These are phyloP conservation scores for Syngnathoides biaculeatus DNA, from an alignment of 2,113 vertebrate species.

Conservation along the genomic window DNA sequence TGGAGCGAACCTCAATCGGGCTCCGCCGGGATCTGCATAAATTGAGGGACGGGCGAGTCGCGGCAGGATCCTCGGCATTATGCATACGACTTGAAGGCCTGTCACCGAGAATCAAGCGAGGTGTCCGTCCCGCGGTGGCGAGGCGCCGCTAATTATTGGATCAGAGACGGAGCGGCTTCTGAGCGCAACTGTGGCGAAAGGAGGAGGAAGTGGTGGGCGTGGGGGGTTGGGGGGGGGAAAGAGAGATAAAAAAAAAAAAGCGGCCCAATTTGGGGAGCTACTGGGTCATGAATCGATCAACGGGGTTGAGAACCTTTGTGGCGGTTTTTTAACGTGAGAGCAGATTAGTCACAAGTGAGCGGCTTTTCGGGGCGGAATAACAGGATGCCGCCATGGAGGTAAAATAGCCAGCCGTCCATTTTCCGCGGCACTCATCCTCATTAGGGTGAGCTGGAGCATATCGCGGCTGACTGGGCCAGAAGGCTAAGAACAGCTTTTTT, in stretches of 20 bases:
- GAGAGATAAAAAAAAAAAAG: conserved; percentile 31
- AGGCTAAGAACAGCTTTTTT: neutral
- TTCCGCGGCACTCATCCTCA: neutral
- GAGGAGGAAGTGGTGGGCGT: conserved; percentile 13
- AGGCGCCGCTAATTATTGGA: conserved; percentile 76
- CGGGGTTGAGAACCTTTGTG: conserved; percentile 70
- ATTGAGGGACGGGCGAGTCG: conserved; percentile 73
- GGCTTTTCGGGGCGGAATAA: conserved; percentile 66
- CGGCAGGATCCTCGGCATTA: conserved; percentile 74
- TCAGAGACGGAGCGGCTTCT: conserved; percentile 70
- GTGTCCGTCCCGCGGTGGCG: conserved; percentile 69
- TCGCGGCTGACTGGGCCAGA: neutral
- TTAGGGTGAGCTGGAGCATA: neutral
- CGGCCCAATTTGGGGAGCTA: conserved; percentile 62
- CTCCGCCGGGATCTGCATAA: conserved; percentile 77
- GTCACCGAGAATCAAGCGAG: conserved; percentile 74
- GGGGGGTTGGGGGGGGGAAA: neutral
- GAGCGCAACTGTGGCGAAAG: conserved; percentile 30
- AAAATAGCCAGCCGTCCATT: neutral
- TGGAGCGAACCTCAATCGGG: conserved; percentile 72
- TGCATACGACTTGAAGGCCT: conserved; percentile 78
- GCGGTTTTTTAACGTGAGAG: conserved; percentile 59
- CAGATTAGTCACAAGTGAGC: conserved; percentile 73
- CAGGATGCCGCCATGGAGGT: conserved; percentile 56
- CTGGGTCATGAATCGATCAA: conserved; percentile 70